Evolutionary conservation across 2,888 invertebrate genomes (phyloP).

Genomic region (Bombylius discolor): DNA sequence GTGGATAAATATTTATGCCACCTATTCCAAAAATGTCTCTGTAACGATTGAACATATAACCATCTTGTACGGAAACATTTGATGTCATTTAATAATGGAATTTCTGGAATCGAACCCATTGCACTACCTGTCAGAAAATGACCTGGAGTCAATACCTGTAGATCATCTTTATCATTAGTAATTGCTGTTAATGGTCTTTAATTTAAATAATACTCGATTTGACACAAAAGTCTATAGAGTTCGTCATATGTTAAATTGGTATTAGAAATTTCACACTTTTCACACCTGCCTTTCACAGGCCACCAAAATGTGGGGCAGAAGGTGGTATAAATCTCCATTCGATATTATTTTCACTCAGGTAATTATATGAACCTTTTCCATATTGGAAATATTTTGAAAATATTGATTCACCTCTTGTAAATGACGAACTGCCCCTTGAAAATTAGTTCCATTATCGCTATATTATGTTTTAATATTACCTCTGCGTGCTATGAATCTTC

Average conservation of each 20-base stretch:
- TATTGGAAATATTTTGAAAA: not conserved
- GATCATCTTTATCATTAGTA: conserved; percentile 15
- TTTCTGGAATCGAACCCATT: not conserved
- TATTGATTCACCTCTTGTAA: not conserved
- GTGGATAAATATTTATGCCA: conserved; percentile 9
- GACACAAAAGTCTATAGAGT: conserved; percentile 19
- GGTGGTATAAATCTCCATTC: not conserved
- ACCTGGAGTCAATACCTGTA: conserved; percentile 12
- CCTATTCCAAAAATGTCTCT: conserved; percentile 11
- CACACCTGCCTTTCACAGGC: conserved; percentile 10
- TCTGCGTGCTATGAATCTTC: conserved; percentile 19
- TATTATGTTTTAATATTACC: conserved; percentile 17
- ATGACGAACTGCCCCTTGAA: not conserved
- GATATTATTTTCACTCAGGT: not conserved
- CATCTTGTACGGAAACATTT: not conserved
- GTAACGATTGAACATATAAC: conserved; percentile 3
- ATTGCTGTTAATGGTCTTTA: conserved; percentile 20
- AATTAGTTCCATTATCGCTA: conserved; percentile 16
- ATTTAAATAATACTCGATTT: conserved; percentile 25
- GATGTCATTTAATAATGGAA: no score
- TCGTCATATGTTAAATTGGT: conserved; percentile 22
- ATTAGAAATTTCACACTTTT: conserved; percentile 20
- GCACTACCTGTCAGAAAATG: not conserved
- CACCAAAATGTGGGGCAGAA: not conserved
- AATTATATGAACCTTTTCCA: not conserved